phyloP scores from a whole-genome alignment of 2,888 invertebrate species.

The Pristionchus japonicus region DNA sequence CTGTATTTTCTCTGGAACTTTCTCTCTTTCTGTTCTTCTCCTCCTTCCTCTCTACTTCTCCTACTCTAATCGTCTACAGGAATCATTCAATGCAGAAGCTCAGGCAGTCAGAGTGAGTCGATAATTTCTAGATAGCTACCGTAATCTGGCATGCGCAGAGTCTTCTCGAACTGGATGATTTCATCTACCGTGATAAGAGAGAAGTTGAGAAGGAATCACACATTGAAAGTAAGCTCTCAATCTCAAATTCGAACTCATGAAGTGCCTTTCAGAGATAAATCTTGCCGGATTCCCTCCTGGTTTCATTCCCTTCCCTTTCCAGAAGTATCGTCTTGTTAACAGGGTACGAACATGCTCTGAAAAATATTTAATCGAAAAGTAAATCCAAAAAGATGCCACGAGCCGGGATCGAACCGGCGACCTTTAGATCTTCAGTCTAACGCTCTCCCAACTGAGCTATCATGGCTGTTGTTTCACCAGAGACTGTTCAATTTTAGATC shows the following conservation, averaged over 20 bases:
- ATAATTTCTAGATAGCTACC: neutral
- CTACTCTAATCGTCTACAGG: constrained; percentile 12
- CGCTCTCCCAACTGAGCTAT: constrained; percentile 75
- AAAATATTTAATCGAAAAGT: too few species aligned
- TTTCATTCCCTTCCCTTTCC: constrained; percentile 43
- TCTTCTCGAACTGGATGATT: constrained; percentile 1
- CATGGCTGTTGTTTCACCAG: constrained; percentile 32
- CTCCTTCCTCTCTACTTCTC: constrained; percentile 26
- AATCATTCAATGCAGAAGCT: constrained; percentile 1
- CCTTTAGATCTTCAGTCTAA: constrained; percentile 75
- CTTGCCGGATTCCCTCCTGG: constrained; percentile 41
- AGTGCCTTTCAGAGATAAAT: neutral
- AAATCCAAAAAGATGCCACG: constrained; percentile 61
- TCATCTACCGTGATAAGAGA: neutral
- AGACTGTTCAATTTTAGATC: neutral
- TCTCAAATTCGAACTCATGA: neutral
- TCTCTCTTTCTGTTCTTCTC: constrained; percentile 2
- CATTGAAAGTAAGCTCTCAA: neutral
- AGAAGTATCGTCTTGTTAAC: constrained; percentile 25
- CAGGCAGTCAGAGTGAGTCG: neutral
- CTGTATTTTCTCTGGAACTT: constrained; percentile 4
- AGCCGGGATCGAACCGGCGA: constrained; percentile 74
- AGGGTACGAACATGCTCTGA: too few species aligned
- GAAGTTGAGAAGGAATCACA: constrained; percentile 1
- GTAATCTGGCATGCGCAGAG: neutral